Percentiles rank a stretch among this genome's conserved stretches.
These are phyloP conservation scores for Alsophila aescularia DNA, from an alignment of 2,888 invertebrate species.

Conservation along the genomic window DNA sequence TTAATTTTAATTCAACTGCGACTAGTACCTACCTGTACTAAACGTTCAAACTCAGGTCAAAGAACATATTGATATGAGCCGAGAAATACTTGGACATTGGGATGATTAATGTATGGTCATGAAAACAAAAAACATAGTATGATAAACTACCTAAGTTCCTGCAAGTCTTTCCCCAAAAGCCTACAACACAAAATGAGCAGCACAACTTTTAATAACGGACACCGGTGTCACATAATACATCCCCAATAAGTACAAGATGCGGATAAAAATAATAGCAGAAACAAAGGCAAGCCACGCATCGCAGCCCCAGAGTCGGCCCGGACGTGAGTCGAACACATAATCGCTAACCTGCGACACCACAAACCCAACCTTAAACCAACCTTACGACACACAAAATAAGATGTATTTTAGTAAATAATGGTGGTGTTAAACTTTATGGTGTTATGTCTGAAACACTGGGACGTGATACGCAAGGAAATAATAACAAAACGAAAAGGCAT, in stretches of 20 bases:
- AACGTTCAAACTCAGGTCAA: too few relatives aligned
- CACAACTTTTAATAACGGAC: conserved; percentile 36
- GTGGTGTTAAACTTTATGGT: conserved; percentile 41
- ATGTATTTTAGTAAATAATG: conserved; percentile 20
- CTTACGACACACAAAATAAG: conserved; percentile 42
- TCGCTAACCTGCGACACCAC: conserved; percentile 50
- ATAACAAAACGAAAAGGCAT: conserved; percentile 56
- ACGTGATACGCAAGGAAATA: conserved; percentile 69
- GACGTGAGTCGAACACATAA: conserved; percentile 68
- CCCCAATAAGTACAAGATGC: conserved; percentile 72
- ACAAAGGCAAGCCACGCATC: conserved; percentile 65
- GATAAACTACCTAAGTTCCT: background rate
- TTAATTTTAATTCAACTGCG: too few relatives aligned
- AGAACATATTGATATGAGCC: too few relatives aligned
- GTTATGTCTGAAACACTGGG: conserved; percentile 56
- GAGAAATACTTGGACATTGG: too few relatives aligned
- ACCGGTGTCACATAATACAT: conserved; percentile 64
- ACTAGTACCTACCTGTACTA: too few relatives aligned
- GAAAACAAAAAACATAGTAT: background rate
- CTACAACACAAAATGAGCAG: conserved; percentile 28
- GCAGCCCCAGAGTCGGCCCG: conserved; percentile 28
- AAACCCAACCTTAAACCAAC: conserved; percentile 45
- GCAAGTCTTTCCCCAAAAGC: background rate
- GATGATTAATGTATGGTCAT: too few relatives aligned
- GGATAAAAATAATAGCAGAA: conserved; percentile 72